A percentile compares a stretch with the other conserved stretches of the same genome.
These are phyloP conservation scores for Garra rufa DNA, from an alignment of 2,113 vertebrate species.

Conservation along the genomic window DNA sequence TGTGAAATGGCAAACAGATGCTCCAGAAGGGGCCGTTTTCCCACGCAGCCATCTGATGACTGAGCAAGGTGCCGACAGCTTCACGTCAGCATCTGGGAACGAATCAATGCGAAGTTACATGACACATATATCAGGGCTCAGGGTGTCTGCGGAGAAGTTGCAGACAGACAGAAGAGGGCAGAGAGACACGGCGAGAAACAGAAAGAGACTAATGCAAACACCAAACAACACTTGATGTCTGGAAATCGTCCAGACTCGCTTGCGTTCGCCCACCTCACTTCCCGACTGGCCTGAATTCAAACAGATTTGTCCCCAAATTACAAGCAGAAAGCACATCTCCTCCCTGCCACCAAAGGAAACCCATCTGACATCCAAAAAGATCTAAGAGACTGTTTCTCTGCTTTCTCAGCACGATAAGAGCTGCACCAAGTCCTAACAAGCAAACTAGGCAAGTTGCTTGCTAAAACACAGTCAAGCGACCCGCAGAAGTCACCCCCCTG, in stretches of 20 bases:
- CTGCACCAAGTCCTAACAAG: conserved; percentile 14
- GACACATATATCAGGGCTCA: conserved; percentile 12
- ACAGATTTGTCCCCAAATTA: conserved; percentile 40
- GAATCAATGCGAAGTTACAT: conserved; percentile 22
- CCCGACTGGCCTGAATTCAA: conserved; percentile 27
- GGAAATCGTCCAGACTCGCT: conserved; percentile 49
- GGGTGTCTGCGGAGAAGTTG: conserved; percentile 40
- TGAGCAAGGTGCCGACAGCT: conserved; percentile 60
- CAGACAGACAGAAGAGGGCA: conserved; percentile 16
- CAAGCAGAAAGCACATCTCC: conserved; percentile 46
- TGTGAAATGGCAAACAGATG: conserved; percentile 45
- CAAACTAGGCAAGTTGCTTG: not conserved
- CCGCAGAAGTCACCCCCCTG: conserved; percentile 26
- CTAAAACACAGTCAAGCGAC: conserved; percentile 38
- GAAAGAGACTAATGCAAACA: conserved; percentile 27
- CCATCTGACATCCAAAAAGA: conserved; percentile 36
- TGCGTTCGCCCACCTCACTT: conserved; percentile 1
- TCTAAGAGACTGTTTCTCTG: conserved; percentile 40
- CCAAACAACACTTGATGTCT: conserved; percentile 48
- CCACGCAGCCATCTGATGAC: conserved; percentile 47
- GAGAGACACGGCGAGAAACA: conserved; percentile 22
- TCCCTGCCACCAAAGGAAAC: conserved; percentile 26
- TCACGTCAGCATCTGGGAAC: conserved; percentile 49
- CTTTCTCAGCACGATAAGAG: conserved; percentile 44
- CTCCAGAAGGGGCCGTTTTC: conserved; percentile 53